phyloP scores from a whole-genome alignment of 2,888 invertebrate genomes.

The Caenorhabditis sp. region DNA sequence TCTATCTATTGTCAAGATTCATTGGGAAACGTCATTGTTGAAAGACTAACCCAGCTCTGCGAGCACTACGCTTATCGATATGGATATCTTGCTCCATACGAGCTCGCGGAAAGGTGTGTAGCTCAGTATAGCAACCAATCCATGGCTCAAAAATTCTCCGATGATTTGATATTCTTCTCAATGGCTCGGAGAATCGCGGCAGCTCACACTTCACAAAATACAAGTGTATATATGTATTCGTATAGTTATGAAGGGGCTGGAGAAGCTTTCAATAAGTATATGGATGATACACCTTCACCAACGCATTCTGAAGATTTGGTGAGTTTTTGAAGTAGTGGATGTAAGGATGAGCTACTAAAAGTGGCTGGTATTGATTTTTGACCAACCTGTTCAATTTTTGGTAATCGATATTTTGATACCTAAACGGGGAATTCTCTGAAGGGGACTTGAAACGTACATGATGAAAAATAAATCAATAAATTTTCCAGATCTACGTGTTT shows the following conservation, averaged over 20 bases:
- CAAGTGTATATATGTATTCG: constrained; percentile 10
- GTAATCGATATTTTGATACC: no score
- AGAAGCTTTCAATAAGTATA: constrained; percentile 2
- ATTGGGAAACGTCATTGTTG: background rate
- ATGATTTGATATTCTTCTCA: constrained; percentile 6
- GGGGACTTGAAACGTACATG: background rate
- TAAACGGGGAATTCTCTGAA: no score
- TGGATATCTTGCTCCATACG: constrained; percentile 10
- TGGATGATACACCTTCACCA: background rate
- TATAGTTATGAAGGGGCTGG: constrained; percentile 11
- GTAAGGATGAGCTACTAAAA: no score
- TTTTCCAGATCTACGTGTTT: constrained; percentile 16
- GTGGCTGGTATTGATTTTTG: no score
- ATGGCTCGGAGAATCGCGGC: background rate
- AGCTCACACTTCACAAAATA: background rate
- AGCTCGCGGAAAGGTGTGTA: constrained; percentile 11
- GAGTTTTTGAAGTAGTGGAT: background rate
- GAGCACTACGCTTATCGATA: constrained; percentile 11
- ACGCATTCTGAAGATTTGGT: constrained; percentile 27
- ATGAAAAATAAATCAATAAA: background rate
- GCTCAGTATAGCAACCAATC: constrained; percentile 9
- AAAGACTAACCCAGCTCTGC: constrained; percentile 6
- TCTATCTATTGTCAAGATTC: constrained; percentile 2
- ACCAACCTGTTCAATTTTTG: no score
- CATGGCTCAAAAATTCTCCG: background rate